phyloP scores from a whole-genome alignment of 1,140 invertebrate genomes.

The Oppia nitens region DNA sequence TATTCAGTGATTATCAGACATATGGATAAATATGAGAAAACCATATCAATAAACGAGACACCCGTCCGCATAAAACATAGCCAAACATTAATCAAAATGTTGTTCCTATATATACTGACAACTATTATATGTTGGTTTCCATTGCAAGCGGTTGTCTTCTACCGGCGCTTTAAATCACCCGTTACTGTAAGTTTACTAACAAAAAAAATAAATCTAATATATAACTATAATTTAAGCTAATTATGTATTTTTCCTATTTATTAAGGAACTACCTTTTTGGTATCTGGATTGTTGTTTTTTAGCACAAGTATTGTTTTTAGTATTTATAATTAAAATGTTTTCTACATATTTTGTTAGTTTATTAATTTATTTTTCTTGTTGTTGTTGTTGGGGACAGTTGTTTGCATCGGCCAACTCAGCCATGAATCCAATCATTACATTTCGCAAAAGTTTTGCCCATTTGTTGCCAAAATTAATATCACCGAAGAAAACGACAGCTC shows the following conservation, averaged over 20 bases:
- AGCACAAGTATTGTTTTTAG: conserved; percentile 33
- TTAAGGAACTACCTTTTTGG: conserved; percentile 17
- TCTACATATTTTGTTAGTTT: too few relatives aligned
- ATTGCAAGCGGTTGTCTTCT: conserved; percentile 34
- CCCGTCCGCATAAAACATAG: conserved; percentile 39
- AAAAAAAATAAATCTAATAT: background rate
- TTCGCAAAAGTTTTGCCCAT: conserved; percentile 29
- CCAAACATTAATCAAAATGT: conserved; percentile 12
- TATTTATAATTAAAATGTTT: background rate
- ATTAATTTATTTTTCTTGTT: too few relatives aligned
- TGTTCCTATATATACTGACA: conserved; percentile 39
- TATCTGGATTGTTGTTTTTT: conserved; percentile 42
- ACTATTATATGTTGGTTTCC: conserved; percentile 48
- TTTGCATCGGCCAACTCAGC: conserved; percentile 49
- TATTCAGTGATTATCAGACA: conserved; percentile 43
- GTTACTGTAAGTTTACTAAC: conserved; percentile 25
- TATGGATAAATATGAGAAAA: conserved; percentile 40
- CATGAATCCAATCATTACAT: conserved; percentile 51
- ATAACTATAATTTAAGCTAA: too few relatives aligned
- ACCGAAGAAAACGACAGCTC: background rate
- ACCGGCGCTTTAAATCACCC: conserved; percentile 42
- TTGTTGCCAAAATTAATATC: conserved; percentile 2
- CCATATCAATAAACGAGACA: conserved; percentile 32
- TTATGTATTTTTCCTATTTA: background rate
- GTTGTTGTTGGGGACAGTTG: too few relatives aligned